These are phyloP conservation scores for Gandaritis pyraliata DNA, from an alignment of 2,888 invertebrate species.

Conservation along the genomic window DNA sequence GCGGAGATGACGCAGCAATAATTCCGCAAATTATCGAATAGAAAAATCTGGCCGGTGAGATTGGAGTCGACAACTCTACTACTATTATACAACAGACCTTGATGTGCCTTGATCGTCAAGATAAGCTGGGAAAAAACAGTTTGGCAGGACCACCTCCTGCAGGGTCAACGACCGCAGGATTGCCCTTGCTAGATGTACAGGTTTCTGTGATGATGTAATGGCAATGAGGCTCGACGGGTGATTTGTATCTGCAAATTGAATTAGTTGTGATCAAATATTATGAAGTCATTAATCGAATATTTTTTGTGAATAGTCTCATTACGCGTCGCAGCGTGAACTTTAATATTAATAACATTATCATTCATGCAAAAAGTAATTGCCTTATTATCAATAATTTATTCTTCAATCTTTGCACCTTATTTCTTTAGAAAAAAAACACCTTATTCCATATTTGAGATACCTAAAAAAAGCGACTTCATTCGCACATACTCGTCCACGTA, in stretches of 20 bases:
- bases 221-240: conserved; percentile 32
- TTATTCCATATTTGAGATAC: no score
- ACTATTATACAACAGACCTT: no score
- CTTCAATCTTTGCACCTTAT: no score
- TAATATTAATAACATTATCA: conserved; percentile 12
- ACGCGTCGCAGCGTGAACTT: conserved; percentile 25
- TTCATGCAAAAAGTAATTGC: not conserved
- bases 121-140: conserved; percentile 62
- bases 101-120: conserved; percentile 49
- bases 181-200: conserved; percentile 38
- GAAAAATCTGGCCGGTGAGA: no score
- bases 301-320: conserved; percentile 41
- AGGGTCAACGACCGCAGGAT: conserved; percentile 52
- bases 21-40: no score
- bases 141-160: conserved; percentile 56
- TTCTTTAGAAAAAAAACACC: no score
- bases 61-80: no score
- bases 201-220: conserved; percentile 42
- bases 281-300: conserved; percentile 38
- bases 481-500: no score
- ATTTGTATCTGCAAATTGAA: conserved; percentile 44
- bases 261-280: conserved; percentile 41
- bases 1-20: no score
- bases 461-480: no score
- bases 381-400: no score